Evolutionary conservation across 2,888 invertebrate species (phyloP), one percentile per base, ranked within the genome.

Genomic region (Willowsia nigromaculata): DNA sequence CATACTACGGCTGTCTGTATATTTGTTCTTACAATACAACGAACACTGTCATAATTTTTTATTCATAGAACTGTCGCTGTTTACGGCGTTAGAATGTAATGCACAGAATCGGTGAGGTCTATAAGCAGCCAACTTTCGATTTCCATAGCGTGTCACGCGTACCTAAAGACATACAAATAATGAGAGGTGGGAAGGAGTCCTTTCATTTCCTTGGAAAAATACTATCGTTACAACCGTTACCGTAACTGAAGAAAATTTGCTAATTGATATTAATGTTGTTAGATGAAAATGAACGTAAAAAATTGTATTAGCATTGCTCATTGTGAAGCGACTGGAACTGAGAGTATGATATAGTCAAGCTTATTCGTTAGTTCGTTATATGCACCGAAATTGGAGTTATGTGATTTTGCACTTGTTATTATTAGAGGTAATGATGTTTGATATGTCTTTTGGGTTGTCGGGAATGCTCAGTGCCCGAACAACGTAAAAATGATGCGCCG

Each of bases 1-100:
- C 18, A 37, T n/a, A n/a, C 2, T 68, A 68, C 1, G 68, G 56
- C 56, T 33, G 9, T 3, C 13, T 15, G n/a, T 18, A 1, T 68
- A 37, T 18, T 1, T 33, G n/a, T 33, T 43, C 25, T 71, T 13
- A 37, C 71, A 71, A 71, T 43, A 33, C 47, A 76, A 22, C 27
- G 5, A 76, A n/a, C 50, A 30, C 27, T 53, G 74, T 15, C 25
- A 74, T 50, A 76, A 74, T 76, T 50, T 53, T 76, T 76, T 76
- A 76, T 76, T 76, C 76, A 76, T 76, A 7, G 25, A 7, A 47
- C 25, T 33, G 40, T 2, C 74, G 47, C 53, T 53, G 33, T 50
- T 53, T 11, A 53, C n/a, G 56, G 6, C n/a, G n/a, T 22, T 56
- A 25, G 7, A 56, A 22, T 4, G 22, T 22, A 22, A 22, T 22